These are phyloP conservation scores for Oxyruncus cristatus DNA, from an alignment of 2,113 vertebrate genomes.

Conservation along the genomic window DNA sequence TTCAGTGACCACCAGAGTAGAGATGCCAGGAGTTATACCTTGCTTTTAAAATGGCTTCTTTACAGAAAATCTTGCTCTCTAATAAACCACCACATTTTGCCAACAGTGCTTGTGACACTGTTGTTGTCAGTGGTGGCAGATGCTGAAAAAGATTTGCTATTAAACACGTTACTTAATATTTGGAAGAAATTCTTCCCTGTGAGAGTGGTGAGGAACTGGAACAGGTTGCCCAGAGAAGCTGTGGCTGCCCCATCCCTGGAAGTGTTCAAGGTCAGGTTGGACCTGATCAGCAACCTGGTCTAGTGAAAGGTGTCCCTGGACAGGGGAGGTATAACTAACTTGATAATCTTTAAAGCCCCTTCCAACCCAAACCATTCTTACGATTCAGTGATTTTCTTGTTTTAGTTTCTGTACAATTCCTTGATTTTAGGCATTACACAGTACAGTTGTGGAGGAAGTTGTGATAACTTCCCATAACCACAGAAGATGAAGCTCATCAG, in stretches of 20 bases:
- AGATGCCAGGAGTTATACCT: neutral
- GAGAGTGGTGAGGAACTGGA: neutral
- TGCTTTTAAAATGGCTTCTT: neutral
- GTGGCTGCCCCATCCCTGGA: neutral
- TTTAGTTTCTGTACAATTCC: neutral
- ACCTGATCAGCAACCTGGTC: neutral
- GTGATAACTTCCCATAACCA: neutral
- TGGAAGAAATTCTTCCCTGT: neutral
- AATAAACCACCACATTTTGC: neutral
- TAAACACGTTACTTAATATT: rapidly evolving
- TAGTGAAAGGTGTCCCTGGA: neutral
- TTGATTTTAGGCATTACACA: neutral
- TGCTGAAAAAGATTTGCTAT: neutral
- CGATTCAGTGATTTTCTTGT: neutral
- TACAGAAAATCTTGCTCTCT: neutral
- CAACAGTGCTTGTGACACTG: rapidly evolving
- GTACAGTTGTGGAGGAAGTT: neutral
- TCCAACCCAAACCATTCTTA: neutral
- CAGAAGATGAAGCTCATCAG: neutral
- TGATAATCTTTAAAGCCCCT: neutral
- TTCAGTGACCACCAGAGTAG: neutral
- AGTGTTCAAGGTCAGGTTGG: neutral
- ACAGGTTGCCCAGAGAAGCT: neutral
- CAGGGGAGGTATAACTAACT: too few species aligned
- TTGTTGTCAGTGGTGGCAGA: neutral